Percentiles rank a stretch among this genome's conserved stretches.
phyloP scores from a whole-genome alignment of 2,888 invertebrate species.

The Coecobrya sp. region DNA sequence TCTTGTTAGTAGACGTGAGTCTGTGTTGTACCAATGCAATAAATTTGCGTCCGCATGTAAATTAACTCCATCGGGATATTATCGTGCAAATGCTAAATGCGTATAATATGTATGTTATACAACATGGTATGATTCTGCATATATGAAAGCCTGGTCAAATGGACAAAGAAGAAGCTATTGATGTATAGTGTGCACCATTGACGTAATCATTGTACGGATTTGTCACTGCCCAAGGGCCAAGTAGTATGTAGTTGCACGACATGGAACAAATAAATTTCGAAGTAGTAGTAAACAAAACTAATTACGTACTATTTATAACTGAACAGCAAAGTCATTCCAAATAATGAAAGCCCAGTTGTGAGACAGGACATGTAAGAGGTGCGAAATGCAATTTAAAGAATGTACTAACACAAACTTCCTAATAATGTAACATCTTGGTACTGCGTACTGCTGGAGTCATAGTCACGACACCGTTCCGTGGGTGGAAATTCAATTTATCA shows the following conservation, averaged over 20 bases:
- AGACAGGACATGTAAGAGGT: background rate
- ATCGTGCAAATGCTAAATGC: conserved; percentile 26
- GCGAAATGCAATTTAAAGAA: background rate
- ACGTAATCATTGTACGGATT: conserved; percentile 42
- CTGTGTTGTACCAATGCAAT: conserved; percentile 22
- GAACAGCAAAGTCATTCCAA: background rate
- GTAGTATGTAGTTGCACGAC: background rate
- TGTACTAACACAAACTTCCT: background rate
- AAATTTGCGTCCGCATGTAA: conserved; percentile 62
- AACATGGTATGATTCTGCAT: background rate
- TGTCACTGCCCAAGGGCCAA: conserved; percentile 13
- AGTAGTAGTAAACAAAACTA: conserved; percentile 4
- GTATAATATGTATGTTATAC: too few relatives aligned
- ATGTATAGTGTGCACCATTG: conserved; percentile 1
- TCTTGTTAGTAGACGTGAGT: background rate
- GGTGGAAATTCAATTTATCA: background rate
- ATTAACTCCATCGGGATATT: conserved; percentile 69
- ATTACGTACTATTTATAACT: background rate
- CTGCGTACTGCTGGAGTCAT: background rate
- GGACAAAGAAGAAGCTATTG: background rate
- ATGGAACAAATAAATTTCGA: background rate
- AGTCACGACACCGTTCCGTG: background rate
- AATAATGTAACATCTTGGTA: background rate
- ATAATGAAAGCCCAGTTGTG: background rate
- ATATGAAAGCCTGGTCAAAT: background rate